Percentiles rank a stretch among this genome's conserved stretches.
These are phyloP conservation scores for Tipula unca DNA, from an alignment of 2,888 invertebrate species.

Conservation along the genomic window DNA sequence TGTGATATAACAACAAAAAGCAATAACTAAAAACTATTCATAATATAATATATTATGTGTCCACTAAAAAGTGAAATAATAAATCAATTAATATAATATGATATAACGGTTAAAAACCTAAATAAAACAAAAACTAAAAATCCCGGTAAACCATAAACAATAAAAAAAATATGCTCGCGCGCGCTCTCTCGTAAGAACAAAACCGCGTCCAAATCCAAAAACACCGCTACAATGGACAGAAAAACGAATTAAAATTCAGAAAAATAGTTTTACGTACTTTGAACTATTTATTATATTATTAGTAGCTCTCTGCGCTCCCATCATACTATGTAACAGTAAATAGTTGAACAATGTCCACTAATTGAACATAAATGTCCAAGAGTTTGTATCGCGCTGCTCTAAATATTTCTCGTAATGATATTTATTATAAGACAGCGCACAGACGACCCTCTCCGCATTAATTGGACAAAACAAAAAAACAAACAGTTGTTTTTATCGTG, in stretches of 20 bases:
- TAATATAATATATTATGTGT: neutral
- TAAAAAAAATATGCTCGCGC: neutral
- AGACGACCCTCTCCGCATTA: too few species aligned
- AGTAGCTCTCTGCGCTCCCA: neutral
- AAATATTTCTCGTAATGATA: neutral
- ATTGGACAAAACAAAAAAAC: too few species aligned
- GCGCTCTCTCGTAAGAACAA: neutral
- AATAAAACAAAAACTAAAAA: neutral
- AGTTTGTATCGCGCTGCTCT: neutral
- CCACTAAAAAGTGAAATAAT: neutral
- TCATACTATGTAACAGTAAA: neutral
- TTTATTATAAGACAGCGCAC: neutral
- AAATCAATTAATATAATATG: constrained; percentile 1
- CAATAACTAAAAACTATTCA: neutral
- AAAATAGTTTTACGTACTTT: neutral
- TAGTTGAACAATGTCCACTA: neutral
- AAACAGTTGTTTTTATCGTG: too few species aligned
- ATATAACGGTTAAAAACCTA: neutral
- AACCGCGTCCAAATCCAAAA: neutral
- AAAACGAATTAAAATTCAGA: neutral
- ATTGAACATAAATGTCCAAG: neutral
- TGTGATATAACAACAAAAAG: neutral
- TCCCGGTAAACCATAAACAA: neutral
- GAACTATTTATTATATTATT: neutral
- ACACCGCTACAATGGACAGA: neutral